Evolutionary conservation across 2,113 vertebrate species (phyloP).

Genomic region (Cairina moschata): DNA sequence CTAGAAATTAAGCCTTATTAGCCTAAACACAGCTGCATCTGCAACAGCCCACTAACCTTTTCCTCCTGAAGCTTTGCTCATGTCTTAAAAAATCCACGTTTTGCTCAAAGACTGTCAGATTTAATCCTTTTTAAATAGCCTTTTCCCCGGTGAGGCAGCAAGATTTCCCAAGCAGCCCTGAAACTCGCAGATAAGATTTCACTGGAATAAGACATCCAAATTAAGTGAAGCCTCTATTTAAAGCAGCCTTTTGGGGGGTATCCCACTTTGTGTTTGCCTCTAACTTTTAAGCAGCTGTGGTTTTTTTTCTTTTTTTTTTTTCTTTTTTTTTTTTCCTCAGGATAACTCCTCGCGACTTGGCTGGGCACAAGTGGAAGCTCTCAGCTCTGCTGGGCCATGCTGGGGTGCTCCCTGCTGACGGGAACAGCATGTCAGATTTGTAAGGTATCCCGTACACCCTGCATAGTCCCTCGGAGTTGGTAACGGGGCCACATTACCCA

Average conservation of each 20-base stretch:
- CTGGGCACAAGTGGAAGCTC: background rate
- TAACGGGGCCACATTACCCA: background rate
- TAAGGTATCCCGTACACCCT: background rate
- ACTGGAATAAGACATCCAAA: constrained; percentile 6
- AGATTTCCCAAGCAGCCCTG: constrained; percentile 45
- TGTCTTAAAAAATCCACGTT: constrained; percentile 52
- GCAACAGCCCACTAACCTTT: constrained; percentile 43
- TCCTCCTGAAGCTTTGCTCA: constrained; percentile 18
- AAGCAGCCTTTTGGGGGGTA: constrained; percentile 19
- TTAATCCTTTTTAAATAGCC: constrained; percentile 66
- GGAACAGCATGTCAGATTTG: too few species aligned
- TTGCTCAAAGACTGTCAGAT: constrained; percentile 8
- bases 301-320: too few species aligned
- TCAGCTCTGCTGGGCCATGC: background rate
- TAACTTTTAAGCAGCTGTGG: background rate
- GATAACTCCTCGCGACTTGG: background rate
- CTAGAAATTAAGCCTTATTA: constrained; percentile 27
- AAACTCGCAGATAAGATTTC: constrained; percentile 46
- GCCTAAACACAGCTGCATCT: background rate
- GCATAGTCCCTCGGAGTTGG: accelerated
- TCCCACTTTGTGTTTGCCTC: background rate
- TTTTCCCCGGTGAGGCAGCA: constrained; percentile 41
- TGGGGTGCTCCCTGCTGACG: background rate
- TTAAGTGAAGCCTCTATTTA: constrained; percentile 1
- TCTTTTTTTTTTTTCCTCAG: background rate